Percentiles rank a stretch among this genome's conserved stretches.
Conservation (phyloP, 2,113 vertebrate species). For the Entosphenus tridentatus region DNA sequence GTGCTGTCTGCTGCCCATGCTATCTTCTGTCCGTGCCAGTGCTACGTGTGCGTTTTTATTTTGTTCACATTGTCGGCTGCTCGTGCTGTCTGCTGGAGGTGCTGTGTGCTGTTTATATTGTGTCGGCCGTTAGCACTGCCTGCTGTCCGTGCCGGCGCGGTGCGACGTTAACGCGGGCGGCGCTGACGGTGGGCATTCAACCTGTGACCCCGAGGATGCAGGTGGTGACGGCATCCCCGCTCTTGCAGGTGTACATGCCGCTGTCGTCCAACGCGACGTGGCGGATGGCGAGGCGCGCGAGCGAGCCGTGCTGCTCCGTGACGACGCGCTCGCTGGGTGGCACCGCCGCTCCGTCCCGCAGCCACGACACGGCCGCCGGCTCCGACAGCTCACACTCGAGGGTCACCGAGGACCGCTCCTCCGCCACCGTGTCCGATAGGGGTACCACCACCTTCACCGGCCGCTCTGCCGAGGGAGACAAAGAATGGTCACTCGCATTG, state of each 20-base stretch:
- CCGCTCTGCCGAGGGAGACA: conserved; percentile 20
- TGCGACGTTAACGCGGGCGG: no score
- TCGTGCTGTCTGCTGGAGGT: no score
- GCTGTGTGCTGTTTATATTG: no score
- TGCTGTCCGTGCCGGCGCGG: no score
- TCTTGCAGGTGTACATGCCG: conserved; percentile 81
- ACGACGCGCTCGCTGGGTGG: conserved; percentile 44
- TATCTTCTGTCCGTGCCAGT: no score
- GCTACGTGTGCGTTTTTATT: no score
- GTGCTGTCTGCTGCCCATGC: no score
- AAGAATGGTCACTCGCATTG: no score
- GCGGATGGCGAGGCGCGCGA: conserved; percentile 75
- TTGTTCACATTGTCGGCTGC: no score
- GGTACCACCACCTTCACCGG: conserved; percentile 13
- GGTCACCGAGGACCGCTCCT: conserved; percentile 19
- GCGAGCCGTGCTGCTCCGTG: conserved; percentile 93
- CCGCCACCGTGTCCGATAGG: conserved; percentile 23
- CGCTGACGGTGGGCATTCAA: neutral
- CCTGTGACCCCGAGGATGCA: conserved; percentile 2
- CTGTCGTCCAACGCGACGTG: conserved; percentile 44
- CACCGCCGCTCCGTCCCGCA: conserved; percentile 56
- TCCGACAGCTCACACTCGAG: conserved; percentile 31
- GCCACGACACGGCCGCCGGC: conserved; percentile 36
- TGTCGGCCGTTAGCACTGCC: no score
- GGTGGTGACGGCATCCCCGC: conserved; percentile 21